Conservation (phyloP, 2,888 invertebrate species). For the Andrena haemorrhoa region DNA sequence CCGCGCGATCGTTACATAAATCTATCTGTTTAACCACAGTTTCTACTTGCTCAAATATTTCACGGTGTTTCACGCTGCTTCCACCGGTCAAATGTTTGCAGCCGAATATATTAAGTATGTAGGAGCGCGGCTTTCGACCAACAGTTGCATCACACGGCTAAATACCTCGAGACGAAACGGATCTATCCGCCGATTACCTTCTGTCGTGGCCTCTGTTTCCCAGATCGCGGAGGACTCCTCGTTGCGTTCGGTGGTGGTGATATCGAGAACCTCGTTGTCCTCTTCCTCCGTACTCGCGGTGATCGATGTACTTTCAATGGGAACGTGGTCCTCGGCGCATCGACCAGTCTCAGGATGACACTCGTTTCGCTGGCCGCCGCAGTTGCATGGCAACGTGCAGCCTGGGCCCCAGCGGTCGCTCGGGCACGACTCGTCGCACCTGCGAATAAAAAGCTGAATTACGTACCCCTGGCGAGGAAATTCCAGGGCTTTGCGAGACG, state of each 20-base stretch:
- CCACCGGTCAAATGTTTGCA: neutral
- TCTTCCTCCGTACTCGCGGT: conserved; percentile 13
- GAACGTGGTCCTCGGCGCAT: conserved; percentile 82
- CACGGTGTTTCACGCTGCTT: neutral
- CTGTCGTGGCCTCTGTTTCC: conserved; percentile 15
- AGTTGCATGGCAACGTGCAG: conserved; percentile 88
- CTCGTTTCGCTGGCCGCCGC: conserved; percentile 85
- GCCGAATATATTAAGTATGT: conserved; percentile 9
- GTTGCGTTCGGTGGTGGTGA: conserved; percentile 2
- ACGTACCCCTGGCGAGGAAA: conserved; percentile 1
- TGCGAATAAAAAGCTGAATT: conserved; percentile 46
- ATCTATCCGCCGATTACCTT: conserved; percentile 40
- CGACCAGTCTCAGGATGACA: conserved; percentile 87
- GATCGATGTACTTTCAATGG: conserved; percentile 8
- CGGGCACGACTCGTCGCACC: conserved; percentile 86
- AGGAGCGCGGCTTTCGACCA: conserved; percentile 41
- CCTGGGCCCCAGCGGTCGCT: conserved; percentile 90
- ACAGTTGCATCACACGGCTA: conserved; percentile 34
- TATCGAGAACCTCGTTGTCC: conserved; percentile 12
- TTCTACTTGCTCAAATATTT: neutral
- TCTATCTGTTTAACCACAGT: neutral
- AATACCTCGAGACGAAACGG: conserved; percentile 5
- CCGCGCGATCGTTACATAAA: neutral
- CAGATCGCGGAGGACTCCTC: conserved; percentile 2
- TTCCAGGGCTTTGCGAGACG: conserved; percentile 2